phyloP scores from a whole-genome alignment of 2,113 vertebrate species.

The Poeciliopsis prolifica region DNA sequence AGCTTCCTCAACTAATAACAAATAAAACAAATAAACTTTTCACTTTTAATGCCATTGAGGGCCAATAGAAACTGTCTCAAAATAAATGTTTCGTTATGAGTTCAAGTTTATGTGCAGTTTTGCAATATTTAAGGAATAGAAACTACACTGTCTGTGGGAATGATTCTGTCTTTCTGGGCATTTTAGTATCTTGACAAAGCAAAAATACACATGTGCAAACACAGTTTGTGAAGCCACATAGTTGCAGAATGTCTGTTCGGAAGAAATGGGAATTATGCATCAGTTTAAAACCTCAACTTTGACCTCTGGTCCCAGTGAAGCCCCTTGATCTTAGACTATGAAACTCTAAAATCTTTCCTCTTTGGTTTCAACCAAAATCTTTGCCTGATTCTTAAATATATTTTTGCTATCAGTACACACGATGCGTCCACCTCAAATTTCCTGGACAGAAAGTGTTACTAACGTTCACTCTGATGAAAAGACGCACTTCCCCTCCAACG shows the following conservation, averaged over 20 bases:
- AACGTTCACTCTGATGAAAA: slow-evolving; percentile 24
- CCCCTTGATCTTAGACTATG: slow-evolving; percentile 1
- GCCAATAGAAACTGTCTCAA: slow-evolving; percentile 1
- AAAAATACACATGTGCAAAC: slow-evolving; percentile 26
- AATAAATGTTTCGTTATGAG: slow-evolving; percentile 13
- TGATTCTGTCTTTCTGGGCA: background rate
- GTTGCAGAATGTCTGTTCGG: slow-evolving; percentile 15
- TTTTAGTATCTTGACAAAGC: slow-evolving; percentile 24
- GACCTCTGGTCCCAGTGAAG: slow-evolving; percentile 10
- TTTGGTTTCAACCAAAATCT: slow-evolving; percentile 3
- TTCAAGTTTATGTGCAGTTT: background rate
- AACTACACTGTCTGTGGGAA: slow-evolving; percentile 29
- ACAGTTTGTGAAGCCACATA: slow-evolving; percentile 7
- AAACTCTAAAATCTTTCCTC: slow-evolving; percentile 20
- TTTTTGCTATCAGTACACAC: slow-evolving; percentile 9
- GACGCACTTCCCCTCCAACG: slow-evolving; percentile 38
- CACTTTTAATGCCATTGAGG: slow-evolving; percentile 8
- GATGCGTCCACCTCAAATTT: slow-evolving; percentile 23
- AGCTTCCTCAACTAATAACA: slow-evolving; percentile 9
- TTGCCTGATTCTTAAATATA: background rate
- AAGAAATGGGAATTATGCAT: slow-evolving; percentile 39
- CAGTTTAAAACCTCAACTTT: slow-evolving; percentile 36
- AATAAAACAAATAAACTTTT: slow-evolving; percentile 25
- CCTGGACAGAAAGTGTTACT: slow-evolving; percentile 16
- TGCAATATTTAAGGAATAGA: slow-evolving; percentile 24